Evolutionary conservation across 2,113 vertebrate genomes (phyloP).

Genomic region (Corapipo altera): DNA sequence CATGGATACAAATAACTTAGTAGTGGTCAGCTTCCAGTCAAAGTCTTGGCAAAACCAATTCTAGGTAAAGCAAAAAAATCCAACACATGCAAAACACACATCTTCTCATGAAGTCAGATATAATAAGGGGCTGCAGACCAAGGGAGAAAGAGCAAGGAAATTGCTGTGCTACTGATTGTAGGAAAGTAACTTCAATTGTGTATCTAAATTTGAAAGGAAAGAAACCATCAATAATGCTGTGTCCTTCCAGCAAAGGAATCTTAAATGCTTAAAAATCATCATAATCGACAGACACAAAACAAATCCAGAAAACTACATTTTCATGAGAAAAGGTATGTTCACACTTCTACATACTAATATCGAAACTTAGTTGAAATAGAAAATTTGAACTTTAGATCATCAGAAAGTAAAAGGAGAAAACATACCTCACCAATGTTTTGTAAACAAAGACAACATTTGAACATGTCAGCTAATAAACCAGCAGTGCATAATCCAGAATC

Average conservation of each 20-base stretch:
- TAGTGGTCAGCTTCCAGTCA: not conserved
- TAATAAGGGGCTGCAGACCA: not conserved
- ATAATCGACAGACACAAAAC: not conserved
- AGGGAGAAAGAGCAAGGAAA: not conserved
- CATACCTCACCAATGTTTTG: not conserved
- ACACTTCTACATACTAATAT: not conserved
- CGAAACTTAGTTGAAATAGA: not conserved
- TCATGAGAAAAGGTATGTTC: not conserved
- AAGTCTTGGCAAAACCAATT: not conserved
- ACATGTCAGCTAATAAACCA: not conserved
- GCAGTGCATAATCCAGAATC: not conserved
- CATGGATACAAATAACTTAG: not conserved
- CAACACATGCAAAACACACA: not conserved
- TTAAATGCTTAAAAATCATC: not conserved
- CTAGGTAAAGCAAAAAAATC: not conserved
- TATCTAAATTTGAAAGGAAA: not conserved
- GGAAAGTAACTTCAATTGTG: not conserved
- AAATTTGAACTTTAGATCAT: not conserved
- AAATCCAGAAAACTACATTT: not conserved
- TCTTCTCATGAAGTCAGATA: not conserved
- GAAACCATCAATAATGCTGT: not conserved
- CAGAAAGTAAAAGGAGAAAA: not conserved
- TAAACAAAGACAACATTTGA: not conserved
- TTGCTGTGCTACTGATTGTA: accelerated
- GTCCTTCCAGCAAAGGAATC: not conserved